Percentiles rank a stretch among this genome's conserved stretches.
These are phyloP conservation scores for Sandelia bainsii DNA, from an alignment of 2,797 vertebrate species.

Conservation along the genomic window DNA sequence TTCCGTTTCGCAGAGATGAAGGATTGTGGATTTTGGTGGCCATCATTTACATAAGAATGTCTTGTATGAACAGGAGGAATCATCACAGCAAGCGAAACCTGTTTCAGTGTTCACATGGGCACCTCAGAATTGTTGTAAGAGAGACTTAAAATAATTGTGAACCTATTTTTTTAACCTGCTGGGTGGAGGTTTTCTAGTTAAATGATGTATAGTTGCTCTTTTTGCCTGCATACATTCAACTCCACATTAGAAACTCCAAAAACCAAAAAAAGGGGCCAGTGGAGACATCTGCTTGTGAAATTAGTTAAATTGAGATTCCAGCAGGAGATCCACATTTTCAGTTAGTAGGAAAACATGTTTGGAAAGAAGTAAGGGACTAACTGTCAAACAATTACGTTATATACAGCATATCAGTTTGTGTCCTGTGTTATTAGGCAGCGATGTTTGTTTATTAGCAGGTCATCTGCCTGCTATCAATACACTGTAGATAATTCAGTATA, in stretches of 20 bases:
- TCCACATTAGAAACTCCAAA: background rate
- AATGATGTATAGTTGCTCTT: background rate
- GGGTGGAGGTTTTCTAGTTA: background rate
- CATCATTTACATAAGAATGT: no score
- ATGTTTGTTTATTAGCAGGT: conserved; percentile 25
- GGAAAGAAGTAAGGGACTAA: background rate
- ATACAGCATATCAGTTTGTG: conserved; percentile 8
- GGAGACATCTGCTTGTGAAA: background rate
- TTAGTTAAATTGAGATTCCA: background rate
- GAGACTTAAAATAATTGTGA: no score
- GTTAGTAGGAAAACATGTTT: background rate
- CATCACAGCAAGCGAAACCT: no score
- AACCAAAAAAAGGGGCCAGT: background rate
- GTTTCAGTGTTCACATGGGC: no score
- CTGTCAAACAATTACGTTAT: background rate
- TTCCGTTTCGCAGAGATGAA: no score
- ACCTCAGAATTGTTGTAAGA: no score
- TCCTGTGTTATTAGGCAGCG: conserved; percentile 42
- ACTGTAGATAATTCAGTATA: background rate
- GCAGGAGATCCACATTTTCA: background rate
- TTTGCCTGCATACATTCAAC: background rate
- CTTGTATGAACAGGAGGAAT: no score
- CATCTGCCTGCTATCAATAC: background rate
- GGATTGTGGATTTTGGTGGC: no score
- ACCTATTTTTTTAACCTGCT: background rate